Evolutionary conservation across 2,888 invertebrate genomes (phyloP).

Genomic region (Callinectes sapidus): DNA sequence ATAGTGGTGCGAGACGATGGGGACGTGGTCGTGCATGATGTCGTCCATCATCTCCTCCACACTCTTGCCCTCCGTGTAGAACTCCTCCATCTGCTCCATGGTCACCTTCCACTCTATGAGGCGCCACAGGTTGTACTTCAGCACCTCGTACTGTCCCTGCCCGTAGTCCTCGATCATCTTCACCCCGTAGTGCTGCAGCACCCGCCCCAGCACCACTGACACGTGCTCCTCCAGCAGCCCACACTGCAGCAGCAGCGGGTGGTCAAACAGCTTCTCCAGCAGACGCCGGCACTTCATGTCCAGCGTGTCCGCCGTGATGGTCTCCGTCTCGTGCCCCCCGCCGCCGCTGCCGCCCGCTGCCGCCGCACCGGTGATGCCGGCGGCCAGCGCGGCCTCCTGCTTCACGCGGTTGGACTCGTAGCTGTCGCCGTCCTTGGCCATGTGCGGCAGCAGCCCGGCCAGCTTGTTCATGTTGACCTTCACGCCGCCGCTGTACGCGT

Average conservation of each 20-base stretch:
- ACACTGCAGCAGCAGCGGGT: slow-evolving; percentile 63
- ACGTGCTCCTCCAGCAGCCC: slow-evolving; percentile 71
- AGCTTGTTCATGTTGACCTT: slow-evolving; percentile 72
- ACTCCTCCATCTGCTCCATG: slow-evolving; percentile 73
- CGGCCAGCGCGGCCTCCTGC: background rate
- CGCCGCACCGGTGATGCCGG: background rate
- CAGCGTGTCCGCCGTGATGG: slow-evolving; percentile 60
- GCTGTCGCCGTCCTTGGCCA: slow-evolving; percentile 5
- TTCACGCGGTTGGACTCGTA: background rate
- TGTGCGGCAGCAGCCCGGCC: slow-evolving; percentile 63
- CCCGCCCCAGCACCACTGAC: slow-evolving; percentile 69
- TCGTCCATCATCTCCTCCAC: slow-evolving; percentile 73
- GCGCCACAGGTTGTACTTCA: slow-evolving; percentile 72
- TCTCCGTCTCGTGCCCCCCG: slow-evolving; percentile 15
- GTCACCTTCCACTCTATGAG: slow-evolving; percentile 73
- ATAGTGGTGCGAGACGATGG: slow-evolving; percentile 69
- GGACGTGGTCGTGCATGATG: slow-evolving; percentile 72
- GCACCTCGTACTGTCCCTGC: slow-evolving; percentile 72
- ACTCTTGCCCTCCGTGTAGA: slow-evolving; percentile 71
- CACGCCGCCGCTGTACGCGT: slow-evolving; percentile 67
- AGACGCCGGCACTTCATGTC: slow-evolving; percentile 70
- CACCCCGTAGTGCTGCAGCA: slow-evolving; percentile 72
- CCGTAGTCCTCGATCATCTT: slow-evolving; percentile 73
- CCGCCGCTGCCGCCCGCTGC: too few species aligned
- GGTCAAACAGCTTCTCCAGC: slow-evolving; percentile 69